A percentile compares a stretch with the other conserved stretches of the same genome.
These are phyloP conservation scores for Porites australiensis DNA, from an alignment of 64 coral and sea anemone species.

Conservation along the genomic window DNA sequence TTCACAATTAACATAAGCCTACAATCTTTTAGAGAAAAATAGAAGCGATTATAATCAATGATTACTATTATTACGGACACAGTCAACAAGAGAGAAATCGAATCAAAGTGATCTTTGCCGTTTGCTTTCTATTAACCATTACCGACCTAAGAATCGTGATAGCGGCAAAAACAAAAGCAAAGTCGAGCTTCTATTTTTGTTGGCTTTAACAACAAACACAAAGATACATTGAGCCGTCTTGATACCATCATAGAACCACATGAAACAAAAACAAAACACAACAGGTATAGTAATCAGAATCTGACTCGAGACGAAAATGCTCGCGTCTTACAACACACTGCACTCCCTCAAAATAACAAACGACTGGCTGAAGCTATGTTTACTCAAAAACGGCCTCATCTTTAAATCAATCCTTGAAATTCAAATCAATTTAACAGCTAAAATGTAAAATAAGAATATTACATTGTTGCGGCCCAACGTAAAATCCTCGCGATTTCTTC, in stretches of 20 bases:
- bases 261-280: conserved; percentile 11
- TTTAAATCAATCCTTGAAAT: neutral
- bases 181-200: neutral
- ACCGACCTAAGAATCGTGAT: too few species aligned
- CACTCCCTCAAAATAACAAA: neutral
- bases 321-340: neutral
- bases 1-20: neutral
- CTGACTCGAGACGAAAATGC: neutral
- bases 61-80: neutral
- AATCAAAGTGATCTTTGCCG: neutral
- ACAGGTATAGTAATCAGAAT: neutral
- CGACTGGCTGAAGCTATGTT: neutral
- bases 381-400: neutral
- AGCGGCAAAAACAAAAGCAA: neutral
- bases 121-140: neutral
- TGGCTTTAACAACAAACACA: conserved; percentile 1
- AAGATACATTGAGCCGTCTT: neutral
- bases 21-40: neutral
- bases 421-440: neutral
- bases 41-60: neutral
- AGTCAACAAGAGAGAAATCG: neutral
- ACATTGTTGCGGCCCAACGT: conserved; percentile 30
- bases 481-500: conserved; percentile 37
- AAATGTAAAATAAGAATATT: neutral
- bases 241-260: neutral